Evolutionary conservation across 1,140 invertebrate species (phyloP), one percentile per base, ranked within the genome.

Genomic region (Heliothis virescens): DNA sequence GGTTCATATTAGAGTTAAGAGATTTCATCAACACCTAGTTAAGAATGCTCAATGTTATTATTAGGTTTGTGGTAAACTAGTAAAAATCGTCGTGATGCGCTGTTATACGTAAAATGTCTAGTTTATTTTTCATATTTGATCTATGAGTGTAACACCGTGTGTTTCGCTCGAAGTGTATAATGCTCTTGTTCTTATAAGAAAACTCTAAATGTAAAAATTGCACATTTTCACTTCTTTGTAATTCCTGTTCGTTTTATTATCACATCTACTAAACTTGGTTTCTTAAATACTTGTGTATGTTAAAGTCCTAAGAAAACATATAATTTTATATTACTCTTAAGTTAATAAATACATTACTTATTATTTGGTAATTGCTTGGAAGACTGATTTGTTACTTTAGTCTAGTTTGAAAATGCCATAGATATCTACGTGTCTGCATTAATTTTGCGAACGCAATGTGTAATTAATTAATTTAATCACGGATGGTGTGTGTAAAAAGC

Each of bases 311-410:
- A 78, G 81, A 83, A 83, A 77, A 74, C 78, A 82, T 79, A 83
- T 90, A 88, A 86, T 83, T 86, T 82, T 90, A 87, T 90, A 50
- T 82, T 87, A 89, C 86, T 86, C 74, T 88, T 91, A 92, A 91
- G 87, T 90, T 91, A 88, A 91, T 69, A 80, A 87, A 85, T 81
- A 57, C 79, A 85, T 88, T 88, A 90, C 86, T 92, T 91, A 87
- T 93, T 90, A 90, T 90, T 92, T 92, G 86, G 82, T 93, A 93
- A 92, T 93, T 90, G 75, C 86, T 90, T 93, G 86, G 88, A 94
- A 94, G 93, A 94, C 93, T 94, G 93, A 94, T 94, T 94, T 92
- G 91, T 93, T 94, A 94, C 89, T 94, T 90, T 94, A 94, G 93
- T 94, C 93, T 94, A 94, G 92, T 94, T 94, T 90, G 91, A 93